Evolutionary conservation across 2,113 vertebrate genomes (phyloP).

Genomic region (Xenopus borealis): DNA sequence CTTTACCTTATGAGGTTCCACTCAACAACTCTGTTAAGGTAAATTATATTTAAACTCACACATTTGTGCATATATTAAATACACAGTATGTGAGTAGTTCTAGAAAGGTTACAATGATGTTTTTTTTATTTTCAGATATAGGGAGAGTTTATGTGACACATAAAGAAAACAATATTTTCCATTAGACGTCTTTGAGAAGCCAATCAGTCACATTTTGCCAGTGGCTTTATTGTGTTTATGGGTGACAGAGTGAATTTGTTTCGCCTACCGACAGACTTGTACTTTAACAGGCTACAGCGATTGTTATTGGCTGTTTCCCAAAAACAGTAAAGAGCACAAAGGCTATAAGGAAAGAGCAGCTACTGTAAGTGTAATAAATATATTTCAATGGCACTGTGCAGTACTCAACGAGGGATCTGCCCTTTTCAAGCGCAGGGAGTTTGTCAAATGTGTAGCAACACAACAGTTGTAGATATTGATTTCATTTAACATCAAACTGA

Average conservation of each 20-base stretch:
- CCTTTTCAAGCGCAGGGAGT: slow-evolving; percentile 15
- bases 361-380: slow-evolving; percentile 6
- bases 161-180: background rate
- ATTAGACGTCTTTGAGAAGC: background rate
- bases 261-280: background rate
- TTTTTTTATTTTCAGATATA: no score
- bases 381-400: background rate
- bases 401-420: slow-evolving; percentile 2
- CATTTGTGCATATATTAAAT: no score
- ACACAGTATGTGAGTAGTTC: no score
- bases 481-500: no score
- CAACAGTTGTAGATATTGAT: slow-evolving; percentile 21
- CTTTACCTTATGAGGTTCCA: no score
- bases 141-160: no score
- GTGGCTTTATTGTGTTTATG: background rate
- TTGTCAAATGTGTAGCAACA: background rate
- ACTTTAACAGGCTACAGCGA: slow-evolving; percentile 6
- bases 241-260: background rate
- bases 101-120: no score
- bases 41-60: no score
- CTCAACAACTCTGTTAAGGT: no score
- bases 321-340: slow-evolving; percentile 12
- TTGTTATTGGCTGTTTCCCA: slow-evolving; percentile 14
- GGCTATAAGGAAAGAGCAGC: background rate
- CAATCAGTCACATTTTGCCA: slow-evolving; percentile 5